Percentiles rank a stretch among this genome's conserved stretches.
Evolutionary conservation across 1,140 invertebrate genomes (phyloP).

Genomic region (Drosophila kepulauana): DNA sequence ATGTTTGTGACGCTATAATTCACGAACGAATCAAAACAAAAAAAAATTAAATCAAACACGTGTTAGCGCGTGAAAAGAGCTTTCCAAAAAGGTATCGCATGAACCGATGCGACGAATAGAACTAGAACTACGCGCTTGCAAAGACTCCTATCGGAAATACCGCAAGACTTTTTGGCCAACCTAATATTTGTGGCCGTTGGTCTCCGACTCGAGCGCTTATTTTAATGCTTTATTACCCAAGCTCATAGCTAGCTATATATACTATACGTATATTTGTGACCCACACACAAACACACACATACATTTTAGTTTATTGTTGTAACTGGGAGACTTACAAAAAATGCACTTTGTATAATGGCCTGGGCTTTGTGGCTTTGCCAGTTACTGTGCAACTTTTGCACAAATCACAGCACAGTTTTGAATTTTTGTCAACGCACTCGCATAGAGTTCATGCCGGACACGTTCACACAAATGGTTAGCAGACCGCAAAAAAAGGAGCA

Average conservation of each 20-base stretch:
- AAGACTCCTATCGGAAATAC: no score
- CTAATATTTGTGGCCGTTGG: slow-evolving; percentile 14
- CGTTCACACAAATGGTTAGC: slow-evolving; percentile 57
- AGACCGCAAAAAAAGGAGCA: slow-evolving; percentile 5
- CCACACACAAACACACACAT: slow-evolving; percentile 29
- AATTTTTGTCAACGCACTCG: slow-evolving; percentile 37
- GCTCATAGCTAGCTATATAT: neutral
- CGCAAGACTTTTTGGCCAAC: no score
- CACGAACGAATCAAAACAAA: no score
- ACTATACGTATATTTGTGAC: slow-evolving; percentile 14
- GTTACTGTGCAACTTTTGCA: slow-evolving; percentile 41
- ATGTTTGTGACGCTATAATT: no score
- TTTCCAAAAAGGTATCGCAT: no score
- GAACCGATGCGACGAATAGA: no score
- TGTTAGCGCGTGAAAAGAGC: no score
- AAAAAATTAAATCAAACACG: no score
- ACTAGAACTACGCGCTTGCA: no score
- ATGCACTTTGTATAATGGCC: slow-evolving; percentile 69
- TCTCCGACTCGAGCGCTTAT: slow-evolving; percentile 62
- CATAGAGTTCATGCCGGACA: slow-evolving; percentile 49
- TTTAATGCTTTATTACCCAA: slow-evolving; percentile 72
- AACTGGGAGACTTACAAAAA: slow-evolving; percentile 21
- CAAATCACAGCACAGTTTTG: slow-evolving; percentile 49
- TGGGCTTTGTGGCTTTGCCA: slow-evolving; percentile 31
- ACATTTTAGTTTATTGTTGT: slow-evolving; percentile 46